Evolutionary conservation across 1,140 invertebrate species (phyloP).

Genomic region (Drosophila sechellia): DNA sequence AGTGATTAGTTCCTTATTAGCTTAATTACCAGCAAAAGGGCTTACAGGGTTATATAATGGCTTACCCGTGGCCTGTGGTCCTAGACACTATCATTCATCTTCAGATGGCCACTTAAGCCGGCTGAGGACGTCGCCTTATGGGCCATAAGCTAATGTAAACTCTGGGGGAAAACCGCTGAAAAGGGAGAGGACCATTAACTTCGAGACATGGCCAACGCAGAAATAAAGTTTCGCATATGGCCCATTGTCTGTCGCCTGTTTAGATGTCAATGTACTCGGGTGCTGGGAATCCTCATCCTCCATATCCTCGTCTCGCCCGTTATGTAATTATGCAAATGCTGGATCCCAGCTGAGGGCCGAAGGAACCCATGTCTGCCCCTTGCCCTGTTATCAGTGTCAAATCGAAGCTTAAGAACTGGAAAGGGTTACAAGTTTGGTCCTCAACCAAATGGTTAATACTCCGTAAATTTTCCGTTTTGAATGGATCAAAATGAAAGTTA

Average conservation of each 20-base stretch:
- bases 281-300: slow-evolving; percentile 13
- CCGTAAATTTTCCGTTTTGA: slow-evolving; percentile 7
- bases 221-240: slow-evolving; percentile 59
- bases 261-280: slow-evolving; percentile 38
- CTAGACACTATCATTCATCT: slow-evolving; percentile 35
- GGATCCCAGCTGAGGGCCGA: slow-evolving; percentile 28
- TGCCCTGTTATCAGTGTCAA: slow-evolving; percentile 62
- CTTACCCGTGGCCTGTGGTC: slow-evolving; percentile 25
- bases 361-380: slow-evolving; percentile 46
- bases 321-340: slow-evolving; percentile 74
- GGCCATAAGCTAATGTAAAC: slow-evolving; percentile 59
- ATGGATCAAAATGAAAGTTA: not conserved
- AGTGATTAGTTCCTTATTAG: slow-evolving; percentile 50
- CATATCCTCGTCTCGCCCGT: slow-evolving; percentile 3
- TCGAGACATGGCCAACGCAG: slow-evolving; percentile 28
- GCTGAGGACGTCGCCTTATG: slow-evolving; percentile 41
- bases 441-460: slow-evolving; percentile 8
- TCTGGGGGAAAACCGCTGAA: slow-evolving; percentile 25
- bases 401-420: slow-evolving; percentile 56
- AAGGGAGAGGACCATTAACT: slow-evolving; percentile 63
- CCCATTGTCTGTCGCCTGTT: slow-evolving; percentile 16
- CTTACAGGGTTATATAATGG: not conserved
- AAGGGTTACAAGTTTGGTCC: slow-evolving; percentile 1
- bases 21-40: slow-evolving; percentile 31
- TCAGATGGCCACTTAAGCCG: slow-evolving; percentile 52